A percentile compares a stretch with the other conserved stretches of the same genome.
Evolutionary conservation across 2,113 vertebrate genomes (phyloP).

Genomic region (Thunnus maccoyii): DNA sequence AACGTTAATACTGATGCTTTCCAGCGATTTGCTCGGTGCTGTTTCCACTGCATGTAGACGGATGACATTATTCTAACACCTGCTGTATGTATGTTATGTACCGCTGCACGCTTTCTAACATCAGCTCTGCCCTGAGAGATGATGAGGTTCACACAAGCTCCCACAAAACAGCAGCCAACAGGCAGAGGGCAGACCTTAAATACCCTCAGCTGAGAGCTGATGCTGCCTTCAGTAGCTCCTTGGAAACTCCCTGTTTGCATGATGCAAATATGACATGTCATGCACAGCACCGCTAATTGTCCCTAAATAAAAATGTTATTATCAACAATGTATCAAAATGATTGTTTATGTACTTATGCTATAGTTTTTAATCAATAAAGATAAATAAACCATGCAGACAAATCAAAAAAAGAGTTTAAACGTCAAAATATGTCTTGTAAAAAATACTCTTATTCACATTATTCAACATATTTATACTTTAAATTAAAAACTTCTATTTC

Average conservation of each 20-base stretch:
- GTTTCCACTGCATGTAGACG: not conserved
- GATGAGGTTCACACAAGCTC: slow-evolving; percentile 4
- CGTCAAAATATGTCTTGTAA: not conserved
- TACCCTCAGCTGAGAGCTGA: slow-evolving; percentile 33
- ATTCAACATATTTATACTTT: not conserved
- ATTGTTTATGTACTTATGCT: not conserved
- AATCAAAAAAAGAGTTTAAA: not conserved
- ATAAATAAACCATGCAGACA: not conserved
- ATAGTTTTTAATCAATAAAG: not conserved
- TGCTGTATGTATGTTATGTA: not conserved
- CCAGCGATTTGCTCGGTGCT: not conserved
- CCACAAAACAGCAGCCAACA: slow-evolving; percentile 8
- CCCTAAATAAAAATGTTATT: not conserved
- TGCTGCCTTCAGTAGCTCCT: slow-evolving; percentile 52
- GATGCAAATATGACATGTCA: not conserved
- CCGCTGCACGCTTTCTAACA: not conserved
- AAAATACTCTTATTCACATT: not conserved
- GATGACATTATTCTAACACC: not conserved
- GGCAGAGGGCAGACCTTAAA: slow-evolving; percentile 64
- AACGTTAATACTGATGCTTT: not conserved
- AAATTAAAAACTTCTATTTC: too few relatives aligned
- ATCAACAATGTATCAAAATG: not conserved
- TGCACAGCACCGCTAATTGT: not conserved
- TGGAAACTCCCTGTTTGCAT: slow-evolving; percentile 20
- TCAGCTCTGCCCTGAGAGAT: not conserved